Evolutionary conservation across 2,113 vertebrate species (phyloP), one percentile per base, ranked within the genome.

Genomic region (Candoia aspera): DNA sequence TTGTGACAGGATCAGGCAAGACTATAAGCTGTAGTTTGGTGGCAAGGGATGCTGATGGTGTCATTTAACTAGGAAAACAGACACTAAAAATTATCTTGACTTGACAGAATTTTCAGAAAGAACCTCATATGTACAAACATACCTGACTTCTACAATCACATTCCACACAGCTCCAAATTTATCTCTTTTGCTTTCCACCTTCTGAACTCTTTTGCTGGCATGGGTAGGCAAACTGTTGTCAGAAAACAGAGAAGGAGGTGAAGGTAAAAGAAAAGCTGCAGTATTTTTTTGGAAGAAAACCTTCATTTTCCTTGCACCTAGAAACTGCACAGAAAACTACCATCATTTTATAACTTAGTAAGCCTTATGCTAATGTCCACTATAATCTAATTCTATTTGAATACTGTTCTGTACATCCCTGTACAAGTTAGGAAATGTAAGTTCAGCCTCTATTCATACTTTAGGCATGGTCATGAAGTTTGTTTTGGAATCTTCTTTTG

Each of bases 61-160:
- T n/a, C 79, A 73, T 59, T 58, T 83, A 88, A 58, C 23, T 24
- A 59, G 29, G 54, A 26, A 83, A 83, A 49, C 1, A 54, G 1
- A 53, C 15, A 21, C 29, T 68, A 2, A 8, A 49, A 29, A 58
- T 84, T 13, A 84, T 85, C 37, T 90, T 60, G 37, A 19, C 73
- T 59, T 84, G 57, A 59, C 24, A 29, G 11, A 29, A 59, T 60
- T 90, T 84, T 90, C 90, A 85, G 37, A 85, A 90, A 84, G 54
- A 84, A 60, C 1, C 62, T 37, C 26, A 21, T 46, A 57, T 15
- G 29, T 33, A 90, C 37, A 84, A n/a, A 90, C 53, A 37, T 53
- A 60, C 37, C 53, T 33, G 29, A 37, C 42, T 92, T 88, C 54
- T 84, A 12, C 68, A 49, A 84, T 59, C 46, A 84, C 8, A 8